phyloP scores from a whole-genome alignment of 2,113 vertebrate genomes.

The Seriola quinqueradiata region DNA sequence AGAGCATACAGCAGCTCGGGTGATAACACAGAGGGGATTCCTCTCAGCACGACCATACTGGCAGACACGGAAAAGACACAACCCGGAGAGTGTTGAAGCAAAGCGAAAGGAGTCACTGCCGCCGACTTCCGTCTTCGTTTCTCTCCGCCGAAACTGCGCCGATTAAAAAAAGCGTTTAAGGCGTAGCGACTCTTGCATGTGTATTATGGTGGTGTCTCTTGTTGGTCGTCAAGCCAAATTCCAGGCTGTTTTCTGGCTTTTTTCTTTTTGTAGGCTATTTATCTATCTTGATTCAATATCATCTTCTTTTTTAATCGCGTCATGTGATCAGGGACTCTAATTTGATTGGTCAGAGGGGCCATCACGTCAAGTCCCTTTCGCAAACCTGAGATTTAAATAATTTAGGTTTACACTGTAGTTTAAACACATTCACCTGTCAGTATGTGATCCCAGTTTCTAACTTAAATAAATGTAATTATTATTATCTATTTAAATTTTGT shows the following conservation, averaged over 20 bases:
- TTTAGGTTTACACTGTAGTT: neutral
- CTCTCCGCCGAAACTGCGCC: too few relatives aligned
- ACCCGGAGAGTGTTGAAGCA: too few relatives aligned
- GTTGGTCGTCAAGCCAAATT: neutral
- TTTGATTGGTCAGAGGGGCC: slow-evolving; percentile 14
- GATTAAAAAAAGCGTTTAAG: neutral
- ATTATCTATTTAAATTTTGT: neutral
- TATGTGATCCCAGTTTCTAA: neutral
- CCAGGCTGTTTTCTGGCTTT: neutral
- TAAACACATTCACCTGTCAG: neutral
- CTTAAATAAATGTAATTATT: neutral
- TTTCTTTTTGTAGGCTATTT: neutral
- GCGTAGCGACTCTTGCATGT: neutral
- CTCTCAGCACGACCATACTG: slow-evolving; percentile 82
- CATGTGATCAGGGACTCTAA: neutral
- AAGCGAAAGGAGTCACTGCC: fast-evolving
- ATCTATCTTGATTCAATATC: neutral
- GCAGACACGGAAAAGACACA: neutral
- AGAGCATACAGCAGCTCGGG: slow-evolving; percentile 83
- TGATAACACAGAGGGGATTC: slow-evolving; percentile 81
- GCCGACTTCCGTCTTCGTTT: slow-evolving; percentile 50
- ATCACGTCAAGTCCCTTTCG: neutral
- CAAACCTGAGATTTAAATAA: neutral
- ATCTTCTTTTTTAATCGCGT: neutral
- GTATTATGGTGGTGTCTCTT: fast-evolving